Conservation (phyloP, 2,888 invertebrate genomes). For the Listrodromus nycthemerus region DNA sequence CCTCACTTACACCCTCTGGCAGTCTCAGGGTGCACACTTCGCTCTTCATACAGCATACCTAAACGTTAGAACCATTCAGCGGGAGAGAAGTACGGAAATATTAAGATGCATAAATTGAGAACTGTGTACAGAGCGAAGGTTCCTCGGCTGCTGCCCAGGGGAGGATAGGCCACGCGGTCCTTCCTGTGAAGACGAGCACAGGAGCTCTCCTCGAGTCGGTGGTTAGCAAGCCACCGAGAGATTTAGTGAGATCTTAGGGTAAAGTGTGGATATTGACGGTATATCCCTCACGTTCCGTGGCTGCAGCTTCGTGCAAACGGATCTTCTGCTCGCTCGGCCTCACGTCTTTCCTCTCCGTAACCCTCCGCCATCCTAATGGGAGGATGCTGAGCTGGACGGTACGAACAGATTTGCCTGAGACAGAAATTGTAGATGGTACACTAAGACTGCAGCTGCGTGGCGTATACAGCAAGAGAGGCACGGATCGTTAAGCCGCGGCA, state of each 20-base stretch:
- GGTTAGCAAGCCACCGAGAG: constrained; percentile 74
- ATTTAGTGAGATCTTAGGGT: constrained; percentile 81
- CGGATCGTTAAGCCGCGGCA: constrained; percentile 69
- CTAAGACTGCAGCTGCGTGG: constrained; percentile 30
- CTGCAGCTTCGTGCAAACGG: constrained; percentile 70
- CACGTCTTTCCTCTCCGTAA: constrained; percentile 25
- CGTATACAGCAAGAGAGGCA: constrained; percentile 34
- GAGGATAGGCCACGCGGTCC: background rate
- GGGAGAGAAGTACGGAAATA: constrained; percentile 68
- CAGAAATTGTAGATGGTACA: constrained; percentile 19
- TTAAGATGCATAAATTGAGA: constrained; percentile 77
- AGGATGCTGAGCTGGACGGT: constrained; percentile 23
- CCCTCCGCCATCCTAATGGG: constrained; percentile 1
- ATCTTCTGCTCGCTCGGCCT: constrained; percentile 45
- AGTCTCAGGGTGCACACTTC: background rate
- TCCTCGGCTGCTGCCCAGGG: constrained; percentile 16
- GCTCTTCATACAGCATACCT: constrained; percentile 26
- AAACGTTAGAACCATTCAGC: background rate
- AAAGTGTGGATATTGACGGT: constrained; percentile 83
- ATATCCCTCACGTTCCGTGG: constrained; percentile 81
- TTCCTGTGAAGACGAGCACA: constrained; percentile 59
- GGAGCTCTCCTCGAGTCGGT: constrained; percentile 52
- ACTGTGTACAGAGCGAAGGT: constrained; percentile 68
- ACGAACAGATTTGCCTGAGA: constrained; percentile 16
- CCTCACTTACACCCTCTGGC: no score